Percentiles rank a stretch among this genome's conserved stretches.
phyloP scores from a whole-genome alignment of 2,888 invertebrate species.

The Eilema griseolum region DNA sequence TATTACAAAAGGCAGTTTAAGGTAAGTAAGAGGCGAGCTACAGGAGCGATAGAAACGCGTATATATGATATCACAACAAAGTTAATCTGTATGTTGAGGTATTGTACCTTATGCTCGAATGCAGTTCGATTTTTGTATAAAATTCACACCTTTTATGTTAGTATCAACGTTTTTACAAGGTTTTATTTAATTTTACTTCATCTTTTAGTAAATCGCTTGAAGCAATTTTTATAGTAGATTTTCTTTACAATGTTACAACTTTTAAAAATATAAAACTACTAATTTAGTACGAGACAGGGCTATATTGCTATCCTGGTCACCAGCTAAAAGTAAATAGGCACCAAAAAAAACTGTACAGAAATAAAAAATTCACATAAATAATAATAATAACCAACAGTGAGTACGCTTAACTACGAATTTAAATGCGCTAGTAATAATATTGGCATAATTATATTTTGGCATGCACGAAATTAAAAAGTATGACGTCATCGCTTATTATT shows the following conservation, averaged over 20 bases:
- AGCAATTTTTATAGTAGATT: not conserved
- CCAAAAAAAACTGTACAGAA: constrained; percentile 40
- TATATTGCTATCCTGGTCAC: constrained; percentile 16
- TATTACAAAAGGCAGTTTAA: too few relatives aligned
- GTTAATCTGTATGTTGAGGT: too few relatives aligned
- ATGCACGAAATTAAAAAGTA: not conserved
- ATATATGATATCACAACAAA: too few relatives aligned
- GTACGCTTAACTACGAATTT: not conserved
- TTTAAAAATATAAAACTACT: not conserved
- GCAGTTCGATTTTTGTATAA: too few relatives aligned
- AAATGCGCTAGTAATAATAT: not conserved
- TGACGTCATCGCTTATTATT: not conserved
- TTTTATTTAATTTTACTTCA: not conserved
- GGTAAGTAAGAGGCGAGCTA: too few relatives aligned
- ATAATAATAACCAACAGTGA: too few relatives aligned
- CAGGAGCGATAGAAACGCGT: too few relatives aligned
- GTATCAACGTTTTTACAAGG: too few relatives aligned
- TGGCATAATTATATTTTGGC: constrained; percentile 1
- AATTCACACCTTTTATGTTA: too few relatives aligned
- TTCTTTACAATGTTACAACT: not conserved
- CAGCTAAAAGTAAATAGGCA: constrained; percentile 49
- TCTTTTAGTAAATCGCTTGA: not conserved
- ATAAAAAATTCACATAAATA: constrained; percentile 23
- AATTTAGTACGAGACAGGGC: not conserved
- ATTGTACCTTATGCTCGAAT: too few relatives aligned